phyloP scores from a whole-genome alignment of 1,140 invertebrate genomes.

The Acromyrmex heyeri region DNA sequence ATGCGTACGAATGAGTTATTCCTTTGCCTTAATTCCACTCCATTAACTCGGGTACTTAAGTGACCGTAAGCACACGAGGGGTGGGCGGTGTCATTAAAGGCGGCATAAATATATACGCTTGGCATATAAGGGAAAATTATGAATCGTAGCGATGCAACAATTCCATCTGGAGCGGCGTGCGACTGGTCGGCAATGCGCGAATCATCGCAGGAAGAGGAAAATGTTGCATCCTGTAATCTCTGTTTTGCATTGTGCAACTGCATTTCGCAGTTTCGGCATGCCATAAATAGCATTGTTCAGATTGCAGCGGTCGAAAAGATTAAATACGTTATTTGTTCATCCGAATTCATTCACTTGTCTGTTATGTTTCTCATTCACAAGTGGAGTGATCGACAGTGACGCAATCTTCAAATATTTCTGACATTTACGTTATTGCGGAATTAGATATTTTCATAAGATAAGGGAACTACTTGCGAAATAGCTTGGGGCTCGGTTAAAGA shows the following conservation, averaged over 20 bases:
- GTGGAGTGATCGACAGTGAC: not conserved
- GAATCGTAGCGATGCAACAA: constrained; percentile 46
- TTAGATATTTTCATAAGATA: constrained; percentile 37
- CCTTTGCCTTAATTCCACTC: constrained; percentile 74
- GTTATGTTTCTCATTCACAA: not conserved
- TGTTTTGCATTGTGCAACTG: constrained; percentile 33
- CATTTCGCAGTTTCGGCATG: not conserved
- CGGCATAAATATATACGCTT: constrained; percentile 59
- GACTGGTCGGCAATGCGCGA: constrained; percentile 29
- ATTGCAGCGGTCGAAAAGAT: not conserved
- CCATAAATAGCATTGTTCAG: constrained; percentile 13
- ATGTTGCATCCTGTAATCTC: constrained; percentile 40
- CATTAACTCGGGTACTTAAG: constrained; percentile 73
- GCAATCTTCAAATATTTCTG: not conserved
- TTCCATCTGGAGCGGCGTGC: constrained; percentile 15
- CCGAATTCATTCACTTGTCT: too few species aligned
- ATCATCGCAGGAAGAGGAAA: constrained; percentile 32
- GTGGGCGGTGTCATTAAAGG: constrained; percentile 65
- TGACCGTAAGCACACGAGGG: constrained; percentile 61
- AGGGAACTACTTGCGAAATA: constrained; percentile 2
- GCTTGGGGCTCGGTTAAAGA: constrained; percentile 35
- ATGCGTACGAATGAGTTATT: constrained; percentile 77
- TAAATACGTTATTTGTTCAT: not conserved
- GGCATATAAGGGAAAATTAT: not conserved
- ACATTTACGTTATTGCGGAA: constrained; percentile 6